Evolutionary conservation across 2,888 invertebrate species (phyloP).

Genomic region (Ichneumon xanthorius): DNA sequence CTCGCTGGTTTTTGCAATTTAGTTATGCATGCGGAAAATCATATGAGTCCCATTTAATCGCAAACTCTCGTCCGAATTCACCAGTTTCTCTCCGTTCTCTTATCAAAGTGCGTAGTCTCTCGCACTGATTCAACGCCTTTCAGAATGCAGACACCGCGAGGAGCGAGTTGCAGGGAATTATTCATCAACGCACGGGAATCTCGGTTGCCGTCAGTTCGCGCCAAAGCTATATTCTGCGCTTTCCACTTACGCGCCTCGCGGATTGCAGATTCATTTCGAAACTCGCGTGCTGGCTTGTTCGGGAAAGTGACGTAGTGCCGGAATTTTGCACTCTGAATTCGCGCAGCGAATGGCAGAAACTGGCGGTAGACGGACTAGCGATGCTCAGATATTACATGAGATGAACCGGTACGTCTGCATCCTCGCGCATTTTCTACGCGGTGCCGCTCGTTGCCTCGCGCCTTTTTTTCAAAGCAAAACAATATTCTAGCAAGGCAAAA

Average conservation of each 20-base stretch:
- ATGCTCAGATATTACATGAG: constrained; percentile 9
- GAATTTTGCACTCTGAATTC: constrained; percentile 25
- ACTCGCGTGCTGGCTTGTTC: constrained; percentile 11
- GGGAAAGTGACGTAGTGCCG: constrained; percentile 5
- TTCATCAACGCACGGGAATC: constrained; percentile 58
- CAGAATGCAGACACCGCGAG: constrained; percentile 8
- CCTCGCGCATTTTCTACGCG: constrained; percentile 10
- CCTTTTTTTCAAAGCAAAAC: neutral
- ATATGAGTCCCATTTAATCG: neutral
- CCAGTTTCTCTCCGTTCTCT: neutral
- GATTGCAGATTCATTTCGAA: constrained; percentile 53
- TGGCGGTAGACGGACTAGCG: constrained; percentile 6
- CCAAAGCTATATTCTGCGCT: neutral
- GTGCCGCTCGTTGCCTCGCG: neutral
- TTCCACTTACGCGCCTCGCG: constrained; percentile 29
- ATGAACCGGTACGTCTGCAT: constrained; percentile 2
- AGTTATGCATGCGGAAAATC: neutral
- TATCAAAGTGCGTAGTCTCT: constrained; percentile 32
- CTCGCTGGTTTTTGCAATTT: neutral
- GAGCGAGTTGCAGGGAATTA: constrained; percentile 45
- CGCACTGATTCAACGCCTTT: constrained; percentile 31
- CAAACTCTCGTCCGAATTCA: neutral
- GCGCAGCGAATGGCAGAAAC: neutral
- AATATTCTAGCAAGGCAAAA: constrained; percentile 21
- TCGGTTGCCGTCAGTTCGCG: constrained; percentile 21